Evolutionary conservation across 1,140 invertebrate species (phyloP).

Genomic region (Drosophila insularis): DNA sequence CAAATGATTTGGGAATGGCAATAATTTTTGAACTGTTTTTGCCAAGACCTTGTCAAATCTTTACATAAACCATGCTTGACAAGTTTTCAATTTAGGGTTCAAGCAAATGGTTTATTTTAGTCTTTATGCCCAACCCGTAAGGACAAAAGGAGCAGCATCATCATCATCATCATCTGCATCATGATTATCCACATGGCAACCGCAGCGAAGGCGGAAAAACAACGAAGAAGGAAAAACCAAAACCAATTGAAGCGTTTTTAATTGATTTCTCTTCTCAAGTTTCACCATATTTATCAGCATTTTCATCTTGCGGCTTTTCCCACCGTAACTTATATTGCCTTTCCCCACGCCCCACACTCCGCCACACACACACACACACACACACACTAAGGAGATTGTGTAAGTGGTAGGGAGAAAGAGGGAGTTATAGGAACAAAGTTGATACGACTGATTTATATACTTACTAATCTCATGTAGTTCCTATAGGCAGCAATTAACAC

Average conservation of each 20-base stretch:
- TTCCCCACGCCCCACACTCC: too few species aligned
- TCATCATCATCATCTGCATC: slow-evolving; percentile 3
- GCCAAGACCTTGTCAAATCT: neutral
- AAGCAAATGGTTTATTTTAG: neutral
- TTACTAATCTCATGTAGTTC: slow-evolving; percentile 65
- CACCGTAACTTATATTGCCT: slow-evolving; percentile 42
- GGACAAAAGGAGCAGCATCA: neutral
- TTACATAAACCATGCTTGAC: slow-evolving; percentile 1
- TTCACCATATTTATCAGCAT: slow-evolving; percentile 30
- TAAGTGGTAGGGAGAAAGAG: neutral
- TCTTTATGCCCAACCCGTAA: neutral
- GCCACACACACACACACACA: too few species aligned
- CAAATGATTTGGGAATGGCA: too few species aligned
- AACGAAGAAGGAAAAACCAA: slow-evolving; percentile 19
- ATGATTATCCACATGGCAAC: slow-evolving; percentile 17
- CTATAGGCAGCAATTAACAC: slow-evolving; percentile 63
- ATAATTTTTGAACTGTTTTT: neutral
- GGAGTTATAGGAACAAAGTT: slow-evolving; percentile 12
- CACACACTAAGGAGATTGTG: slow-evolving; percentile 1
- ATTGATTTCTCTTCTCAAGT: slow-evolving; percentile 62
- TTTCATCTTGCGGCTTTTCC: slow-evolving; percentile 46
- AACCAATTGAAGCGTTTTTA: slow-evolving; percentile 67
- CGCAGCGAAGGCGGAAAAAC: slow-evolving; percentile 22
- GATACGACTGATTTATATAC: slow-evolving; percentile 68
- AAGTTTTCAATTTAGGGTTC: neutral